Conservation (phyloP, 2,113 vertebrate genomes). For the Oriolus oriolus region DNA sequence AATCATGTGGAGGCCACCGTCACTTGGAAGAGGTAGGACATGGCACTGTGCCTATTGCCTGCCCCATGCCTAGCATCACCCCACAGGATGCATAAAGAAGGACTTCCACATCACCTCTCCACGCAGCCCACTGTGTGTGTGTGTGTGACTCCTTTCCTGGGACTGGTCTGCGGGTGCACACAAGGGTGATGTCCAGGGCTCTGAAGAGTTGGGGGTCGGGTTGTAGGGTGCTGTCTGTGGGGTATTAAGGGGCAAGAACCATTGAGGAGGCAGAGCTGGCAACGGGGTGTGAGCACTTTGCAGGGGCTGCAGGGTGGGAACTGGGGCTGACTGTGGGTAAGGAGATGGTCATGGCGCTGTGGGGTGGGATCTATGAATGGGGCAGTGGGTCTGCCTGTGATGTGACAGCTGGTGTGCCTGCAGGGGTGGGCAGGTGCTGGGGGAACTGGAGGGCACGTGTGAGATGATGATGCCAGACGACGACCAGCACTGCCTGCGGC, state of each 20-base stretch:
- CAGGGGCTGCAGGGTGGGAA: rapidly evolving
- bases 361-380: neutral
- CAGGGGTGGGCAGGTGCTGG: slow-evolving; percentile 79
- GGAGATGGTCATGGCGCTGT: neutral
- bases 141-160: neutral
- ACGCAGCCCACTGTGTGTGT: neutral
- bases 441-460: slow-evolving; percentile 71
- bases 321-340: neutral
- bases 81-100: neutral
- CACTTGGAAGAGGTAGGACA: slow-evolving; percentile 87
- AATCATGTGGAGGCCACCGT: slow-evolving; percentile 88
- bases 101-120: neutral
- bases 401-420: neutral
- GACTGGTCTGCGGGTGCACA: neutral
- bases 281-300: neutral
- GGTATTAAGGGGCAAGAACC: neutral
- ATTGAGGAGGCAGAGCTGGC: neutral
- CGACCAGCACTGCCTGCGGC: slow-evolving; percentile 84
- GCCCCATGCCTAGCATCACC: neutral
- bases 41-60: neutral
- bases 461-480: slow-evolving; percentile 91
- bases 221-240: neutral
- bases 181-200: neutral
- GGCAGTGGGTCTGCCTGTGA: neutral
- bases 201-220: rapidly evolving